A percentile compares a stretch with the other conserved stretches of the same genome.
Evolutionary conservation across 2,113 vertebrate genomes (phyloP).

Genomic region (Ellobius talpinus): DNA sequence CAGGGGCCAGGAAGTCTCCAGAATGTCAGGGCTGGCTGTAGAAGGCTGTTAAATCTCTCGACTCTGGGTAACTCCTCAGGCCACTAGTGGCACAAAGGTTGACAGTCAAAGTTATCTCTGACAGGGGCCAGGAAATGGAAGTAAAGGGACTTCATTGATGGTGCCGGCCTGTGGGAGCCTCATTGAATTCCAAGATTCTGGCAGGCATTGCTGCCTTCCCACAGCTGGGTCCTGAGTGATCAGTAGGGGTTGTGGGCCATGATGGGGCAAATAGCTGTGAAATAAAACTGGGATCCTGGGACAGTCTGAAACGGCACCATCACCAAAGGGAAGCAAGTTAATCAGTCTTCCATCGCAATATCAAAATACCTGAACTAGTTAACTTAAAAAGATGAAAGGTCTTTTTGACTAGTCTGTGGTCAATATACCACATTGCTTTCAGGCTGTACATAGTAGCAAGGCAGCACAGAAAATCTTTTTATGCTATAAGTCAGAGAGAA

Average conservation of each 20-base stretch:
- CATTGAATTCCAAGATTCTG: fast-evolving
- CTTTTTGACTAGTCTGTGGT: background rate
- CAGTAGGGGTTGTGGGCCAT: fast-evolving
- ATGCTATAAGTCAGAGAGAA: background rate
- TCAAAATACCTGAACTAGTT: background rate
- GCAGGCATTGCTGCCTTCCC: background rate
- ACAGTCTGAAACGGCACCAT: background rate
- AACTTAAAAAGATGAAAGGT: background rate
- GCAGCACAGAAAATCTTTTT: background rate
- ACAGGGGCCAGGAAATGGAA: fast-evolving
- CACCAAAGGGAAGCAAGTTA: background rate
- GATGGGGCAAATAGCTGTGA: fast-evolving
- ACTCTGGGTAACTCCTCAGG: background rate
- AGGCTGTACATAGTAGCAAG: background rate
- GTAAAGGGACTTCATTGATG: too few relatives aligned
- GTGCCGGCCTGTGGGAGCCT: background rate
- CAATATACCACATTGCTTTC: too few relatives aligned
- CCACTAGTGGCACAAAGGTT: background rate
- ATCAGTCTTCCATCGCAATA: background rate
- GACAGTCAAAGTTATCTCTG: fast-evolving
- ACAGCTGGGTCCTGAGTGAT: fast-evolving
- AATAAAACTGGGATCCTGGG: background rate
- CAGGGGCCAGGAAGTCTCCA: background rate
- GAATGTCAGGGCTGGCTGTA: background rate
- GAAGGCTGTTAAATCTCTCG: background rate